phyloP scores from a whole-genome alignment of 2,888 invertebrate species.

The Diachrysia chrysitis region DNA sequence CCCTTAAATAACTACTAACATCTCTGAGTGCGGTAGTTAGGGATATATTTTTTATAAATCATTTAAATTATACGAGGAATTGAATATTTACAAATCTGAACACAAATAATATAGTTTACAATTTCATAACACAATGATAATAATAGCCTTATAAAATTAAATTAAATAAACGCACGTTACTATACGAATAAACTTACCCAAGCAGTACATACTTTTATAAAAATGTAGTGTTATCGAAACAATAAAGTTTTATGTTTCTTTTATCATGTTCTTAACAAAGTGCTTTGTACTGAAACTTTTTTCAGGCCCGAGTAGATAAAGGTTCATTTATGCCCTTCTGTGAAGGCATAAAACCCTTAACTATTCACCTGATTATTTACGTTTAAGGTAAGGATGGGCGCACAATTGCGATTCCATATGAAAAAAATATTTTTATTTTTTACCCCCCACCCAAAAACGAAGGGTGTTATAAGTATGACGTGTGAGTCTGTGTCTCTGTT shows the following conservation, averaged over 20 bases:
- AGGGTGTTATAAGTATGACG: too few relatives aligned
- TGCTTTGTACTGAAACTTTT: constrained; percentile 48
- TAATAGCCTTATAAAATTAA: too few relatives aligned
- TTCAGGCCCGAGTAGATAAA: constrained; percentile 54
- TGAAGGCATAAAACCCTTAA: constrained; percentile 60
- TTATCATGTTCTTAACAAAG: constrained; percentile 57
- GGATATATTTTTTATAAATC: too few relatives aligned
- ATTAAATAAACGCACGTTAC: neutral
- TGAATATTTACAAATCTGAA: too few relatives aligned
- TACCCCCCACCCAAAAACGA: too few relatives aligned
- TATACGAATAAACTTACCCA: constrained; percentile 23
- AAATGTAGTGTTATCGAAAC: constrained; percentile 38
- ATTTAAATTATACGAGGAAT: too few relatives aligned
- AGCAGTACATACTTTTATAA: constrained; percentile 25
- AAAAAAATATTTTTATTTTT: neutral
- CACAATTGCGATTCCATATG: constrained; percentile 22
- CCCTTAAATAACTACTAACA: too few relatives aligned
- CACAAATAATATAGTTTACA: too few relatives aligned
- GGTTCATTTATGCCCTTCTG: constrained; percentile 58
- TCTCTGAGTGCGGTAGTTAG: too few relatives aligned
- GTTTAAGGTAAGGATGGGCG: constrained; percentile 33
- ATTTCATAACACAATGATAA: neutral
- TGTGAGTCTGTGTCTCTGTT: too few relatives aligned
- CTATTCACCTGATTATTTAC: constrained; percentile 64
- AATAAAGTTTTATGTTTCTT: constrained; percentile 45